Base-by-base conservation (phyloP, 1,140 invertebrate species). In the Meteorus sp. region DNA sequence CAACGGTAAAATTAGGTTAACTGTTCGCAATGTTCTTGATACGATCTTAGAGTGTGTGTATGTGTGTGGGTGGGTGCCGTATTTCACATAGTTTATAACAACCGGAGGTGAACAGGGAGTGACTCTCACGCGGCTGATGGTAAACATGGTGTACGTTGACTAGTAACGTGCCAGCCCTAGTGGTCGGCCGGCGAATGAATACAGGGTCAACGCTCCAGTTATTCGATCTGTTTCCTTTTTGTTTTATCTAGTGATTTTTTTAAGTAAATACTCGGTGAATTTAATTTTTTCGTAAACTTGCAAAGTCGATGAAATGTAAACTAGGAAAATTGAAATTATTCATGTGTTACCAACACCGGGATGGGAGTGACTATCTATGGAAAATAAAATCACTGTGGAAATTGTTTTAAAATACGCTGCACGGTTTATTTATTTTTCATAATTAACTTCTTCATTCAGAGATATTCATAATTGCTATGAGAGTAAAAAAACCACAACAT, bases 81-180 rank as follows among this genome's bases (percentile, higher is more conserved):
- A 72, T 74, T 69, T 72, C 65, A 70, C 61, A 62, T 63, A 56
- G 66, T 72, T 72, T 68, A 71, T 65, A 71, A 68, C 64, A 23
- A 50, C 15, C 9, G 19, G 22, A 15, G 45, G 43, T 56, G 29
- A 29, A 48, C 22, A 43, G 45, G 39, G 19, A 37, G 48, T 31
- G 50, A 57, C 48, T 52, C 47, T 48, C 27, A 17, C 31, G 35
- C 31, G 27, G 51, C 29, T 48, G 58, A 66, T 57, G 57, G 60
- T 64, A 69, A 68, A 68, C 61, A 70, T 63, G 62, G n/a, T n/a
- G 37, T 58, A 56, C 62, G 61, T 68, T 68, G 68, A 68, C 64
- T 67, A 67, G 63, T 57, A 64, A 62, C 22, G 50, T 31, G 55
- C 48, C 45, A 56, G 17, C 27, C 43, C n/a, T n/a, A n/a, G 44